Percentiles rank a stretch among this genome's conserved stretches.
phyloP scores from a whole-genome alignment of 2,888 invertebrate species.

The Penaeus monodon region DNA sequence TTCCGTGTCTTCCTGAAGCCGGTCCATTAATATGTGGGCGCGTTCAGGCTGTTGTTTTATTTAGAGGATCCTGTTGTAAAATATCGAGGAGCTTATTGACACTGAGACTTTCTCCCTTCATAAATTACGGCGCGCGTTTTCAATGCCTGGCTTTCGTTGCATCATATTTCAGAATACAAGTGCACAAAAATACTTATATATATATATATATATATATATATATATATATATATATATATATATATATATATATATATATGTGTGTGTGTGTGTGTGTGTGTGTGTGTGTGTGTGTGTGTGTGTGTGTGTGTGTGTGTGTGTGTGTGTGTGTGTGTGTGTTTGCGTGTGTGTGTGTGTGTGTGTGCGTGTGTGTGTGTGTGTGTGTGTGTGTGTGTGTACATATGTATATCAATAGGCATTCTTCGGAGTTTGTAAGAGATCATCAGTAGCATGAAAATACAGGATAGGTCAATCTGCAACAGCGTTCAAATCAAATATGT shows the following conservation, averaged over 20 bases:
- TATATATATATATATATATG: slow-evolving; percentile 1
- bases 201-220: neutral
- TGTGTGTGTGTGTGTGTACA: neutral
- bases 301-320: neutral
- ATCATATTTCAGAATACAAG: neutral
- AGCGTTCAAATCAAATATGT: too few species aligned
- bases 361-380: neutral
- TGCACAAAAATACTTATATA: neutral
- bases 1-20: too few species aligned
- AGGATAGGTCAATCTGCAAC: too few species aligned
- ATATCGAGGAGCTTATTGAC: too few species aligned
- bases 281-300: neutral
- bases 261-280: neutral
- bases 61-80: too few species aligned
- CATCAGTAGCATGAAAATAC: too few species aligned
- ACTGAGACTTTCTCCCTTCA: too few species aligned
- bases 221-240: slow-evolving; percentile 8
- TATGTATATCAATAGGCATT: neutral
- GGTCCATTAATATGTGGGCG: too few species aligned
- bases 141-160: too few species aligned
- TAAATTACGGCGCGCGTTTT: too few species aligned
- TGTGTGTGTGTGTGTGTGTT: neutral
- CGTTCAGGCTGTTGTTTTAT: too few species aligned
- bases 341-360: slow-evolving; percentile 1
- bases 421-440: too few species aligned